These are phyloP conservation scores for Nothoprocta pentlandii DNA, from an alignment of 2,113 vertebrate species.

Conservation along the genomic window DNA sequence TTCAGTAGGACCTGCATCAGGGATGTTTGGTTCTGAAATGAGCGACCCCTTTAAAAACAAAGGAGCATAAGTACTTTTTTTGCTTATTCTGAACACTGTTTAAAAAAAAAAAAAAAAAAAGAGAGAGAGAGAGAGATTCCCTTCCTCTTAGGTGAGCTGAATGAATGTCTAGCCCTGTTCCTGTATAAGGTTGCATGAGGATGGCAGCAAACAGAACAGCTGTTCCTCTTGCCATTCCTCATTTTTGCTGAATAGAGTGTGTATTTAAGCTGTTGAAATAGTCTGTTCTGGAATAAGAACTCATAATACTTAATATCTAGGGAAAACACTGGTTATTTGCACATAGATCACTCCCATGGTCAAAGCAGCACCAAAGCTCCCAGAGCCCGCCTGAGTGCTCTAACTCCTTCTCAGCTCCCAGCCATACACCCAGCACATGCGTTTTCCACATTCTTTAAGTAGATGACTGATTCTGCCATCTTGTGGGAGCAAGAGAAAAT, in stretches of 20 bases:
- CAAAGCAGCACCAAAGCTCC: neutral
- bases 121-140: neutral
- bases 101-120: neutral
- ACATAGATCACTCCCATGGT: neutral
- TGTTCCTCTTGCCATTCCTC: neutral
- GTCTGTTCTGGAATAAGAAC: neutral
- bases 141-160: neutral
- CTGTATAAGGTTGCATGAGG: neutral
- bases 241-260: neutral
- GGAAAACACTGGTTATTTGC: neutral
- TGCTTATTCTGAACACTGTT: neutral
- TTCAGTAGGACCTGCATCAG: constrained; percentile 49
- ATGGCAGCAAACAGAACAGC: neutral
- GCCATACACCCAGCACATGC: neutral
- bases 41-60: constrained; percentile 52
- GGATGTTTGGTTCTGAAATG: neutral
- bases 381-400: neutral
- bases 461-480: constrained; percentile 71
- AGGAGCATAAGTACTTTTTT: neutral
- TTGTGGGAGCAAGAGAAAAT: constrained; percentile 55
- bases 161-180: neutral
- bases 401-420: neutral
- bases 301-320: neutral
- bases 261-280: neutral
- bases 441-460: neutral